These are phyloP conservation scores for Subacronicta megacephala DNA, from an alignment of 2,888 invertebrate species.

Conservation along the genomic window DNA sequence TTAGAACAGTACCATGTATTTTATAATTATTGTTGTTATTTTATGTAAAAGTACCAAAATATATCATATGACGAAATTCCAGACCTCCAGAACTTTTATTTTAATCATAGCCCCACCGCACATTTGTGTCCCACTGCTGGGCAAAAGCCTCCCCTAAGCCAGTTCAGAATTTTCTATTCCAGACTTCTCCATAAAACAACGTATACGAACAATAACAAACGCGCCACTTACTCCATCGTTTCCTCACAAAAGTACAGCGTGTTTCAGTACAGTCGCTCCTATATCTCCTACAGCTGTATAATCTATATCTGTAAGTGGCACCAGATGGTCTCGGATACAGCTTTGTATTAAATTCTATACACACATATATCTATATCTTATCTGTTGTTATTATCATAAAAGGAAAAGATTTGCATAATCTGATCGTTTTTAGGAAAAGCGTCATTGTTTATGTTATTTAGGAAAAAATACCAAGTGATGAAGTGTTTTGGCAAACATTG, in stretches of 20 bases:
- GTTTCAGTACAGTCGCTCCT: slow-evolving; percentile 40
- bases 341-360: slow-evolving; percentile 51
- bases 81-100: no score
- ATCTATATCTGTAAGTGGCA: slow-evolving; percentile 39
- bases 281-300: slow-evolving; percentile 32
- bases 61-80: no score
- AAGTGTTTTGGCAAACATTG: no score
- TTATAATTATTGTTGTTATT: no score
- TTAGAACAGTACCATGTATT: no score
- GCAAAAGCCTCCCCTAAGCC: no score
- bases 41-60: no score
- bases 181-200: slow-evolving; percentile 22
- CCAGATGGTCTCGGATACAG: slow-evolving; percentile 48
- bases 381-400: slow-evolving; percentile 44
- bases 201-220: slow-evolving; percentile 18
- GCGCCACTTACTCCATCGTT: slow-evolving; percentile 35
- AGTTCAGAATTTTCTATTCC: no score
- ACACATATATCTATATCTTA: no score
- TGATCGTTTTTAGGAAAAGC: slow-evolving; percentile 10
- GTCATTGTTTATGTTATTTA: slow-evolving; percentile 3
- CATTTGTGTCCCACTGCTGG: no score
- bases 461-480: no score
- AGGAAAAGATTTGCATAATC: slow-evolving; percentile 46
- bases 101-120: no score
- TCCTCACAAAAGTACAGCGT: slow-evolving; percentile 27